A percentile compares a stretch with the other conserved stretches of the same genome.
phyloP scores from a whole-genome alignment of 2,113 vertebrate species.

The Crotalus horridus region DNA sequence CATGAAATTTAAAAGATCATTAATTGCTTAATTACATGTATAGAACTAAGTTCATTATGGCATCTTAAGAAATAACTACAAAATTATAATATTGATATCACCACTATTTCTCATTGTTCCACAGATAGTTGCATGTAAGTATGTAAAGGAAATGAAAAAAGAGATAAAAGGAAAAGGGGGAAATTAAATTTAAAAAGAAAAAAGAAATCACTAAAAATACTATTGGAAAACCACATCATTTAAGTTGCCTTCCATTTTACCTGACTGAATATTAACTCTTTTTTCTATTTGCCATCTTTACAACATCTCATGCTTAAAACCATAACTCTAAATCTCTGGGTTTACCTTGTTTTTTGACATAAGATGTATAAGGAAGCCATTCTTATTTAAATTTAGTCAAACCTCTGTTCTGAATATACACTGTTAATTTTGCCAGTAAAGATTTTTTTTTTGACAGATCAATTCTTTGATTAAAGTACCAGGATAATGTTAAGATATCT shows the following conservation, averaged over 20 bases:
- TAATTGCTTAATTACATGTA: not conserved
- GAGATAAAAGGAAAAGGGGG: not conserved
- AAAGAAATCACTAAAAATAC: not conserved
- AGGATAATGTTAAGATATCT: slow-evolving; percentile 47
- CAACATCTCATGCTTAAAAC: not conserved
- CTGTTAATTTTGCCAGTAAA: not conserved
- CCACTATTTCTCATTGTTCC: not conserved
- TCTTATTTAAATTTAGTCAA: not conserved
- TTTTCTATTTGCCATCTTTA: not conserved
- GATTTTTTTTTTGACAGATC: not conserved
- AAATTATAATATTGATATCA: not conserved
- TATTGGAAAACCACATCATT: not conserved
- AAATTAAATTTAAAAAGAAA: not conserved
- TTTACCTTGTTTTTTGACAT: not conserved
- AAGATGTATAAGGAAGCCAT: not conserved
- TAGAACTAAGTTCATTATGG: not conserved
- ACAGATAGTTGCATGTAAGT: not conserved
- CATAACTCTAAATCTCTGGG: not conserved
- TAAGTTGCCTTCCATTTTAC: not conserved
- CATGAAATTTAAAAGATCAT: not conserved
- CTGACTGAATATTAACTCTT: not conserved
- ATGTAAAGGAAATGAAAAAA: not conserved
- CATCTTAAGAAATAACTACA: not conserved
- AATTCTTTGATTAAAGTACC: slow-evolving; percentile 24
- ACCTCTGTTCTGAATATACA: not conserved